Base-by-base conservation (phyloP, 2,888 invertebrate genomes). In the Torymus tubicola region DNA sequence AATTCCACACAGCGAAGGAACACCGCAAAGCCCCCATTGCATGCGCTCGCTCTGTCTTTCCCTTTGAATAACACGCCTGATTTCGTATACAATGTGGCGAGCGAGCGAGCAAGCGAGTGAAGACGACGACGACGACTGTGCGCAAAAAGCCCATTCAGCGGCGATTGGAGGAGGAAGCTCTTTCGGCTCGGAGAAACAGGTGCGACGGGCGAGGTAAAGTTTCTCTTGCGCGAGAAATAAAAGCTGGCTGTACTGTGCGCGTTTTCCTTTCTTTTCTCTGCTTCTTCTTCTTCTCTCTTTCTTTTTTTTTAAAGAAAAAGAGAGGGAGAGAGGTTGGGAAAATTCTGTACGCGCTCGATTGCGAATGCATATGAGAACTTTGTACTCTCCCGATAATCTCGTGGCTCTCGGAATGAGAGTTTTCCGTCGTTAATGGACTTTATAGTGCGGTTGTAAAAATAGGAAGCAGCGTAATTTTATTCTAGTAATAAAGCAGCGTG, bases 1-100 rank as follows among this genome's bases (percentile, higher is more conserved):
- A 64, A 79, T 58, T 74, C 50, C 55, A 42, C 52, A 18, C 53
- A 16, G 5, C 14, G 16, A 61, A 63, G 50, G 50, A 55, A 63
- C 50, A 63, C 50, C 31, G 55, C 53, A 57, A 21, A 24, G 61
- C 42, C 10, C 24, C 2, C 69, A 10, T n/a, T 31, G 13, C 16
- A 42, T 57, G 55, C 8, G 50, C 16, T 31, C 69, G 52, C 42
- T 42, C 10, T 55, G 4, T 16, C 52, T 68, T 21, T 21, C 14
- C 52, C 68, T 61, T 52, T 71, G 76, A 72, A 72, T 72, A 80
- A 72, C 68, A 57, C 67, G 65, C 67, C 63, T 65, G 73, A 81
- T 81, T 73, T 73, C 69, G 60, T 73, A 64, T 61, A 78, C 71
- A 61, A 70, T 63, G 61, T 60, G 58, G 11, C 65, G 50, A 18